Percentiles rank a stretch among this genome's conserved stretches.
These are phyloP conservation scores for Aphelinus atriplicis DNA, from an alignment of 1,140 invertebrate genomes.

Conservation along the genomic window DNA sequence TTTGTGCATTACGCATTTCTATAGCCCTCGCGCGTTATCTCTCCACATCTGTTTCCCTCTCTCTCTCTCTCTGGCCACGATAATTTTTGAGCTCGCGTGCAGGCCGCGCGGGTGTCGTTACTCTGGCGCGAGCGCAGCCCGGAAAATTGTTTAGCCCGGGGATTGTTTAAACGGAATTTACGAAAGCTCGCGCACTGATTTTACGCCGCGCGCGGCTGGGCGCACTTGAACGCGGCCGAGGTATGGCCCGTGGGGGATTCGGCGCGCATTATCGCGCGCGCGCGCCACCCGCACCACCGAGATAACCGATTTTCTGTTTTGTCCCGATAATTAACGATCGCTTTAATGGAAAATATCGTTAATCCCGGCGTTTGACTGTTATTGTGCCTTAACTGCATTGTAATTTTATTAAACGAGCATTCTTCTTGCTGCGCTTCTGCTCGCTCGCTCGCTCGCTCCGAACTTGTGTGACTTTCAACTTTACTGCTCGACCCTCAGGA, in stretches of 20 bases:
- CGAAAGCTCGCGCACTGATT: slow-evolving; percentile 40
- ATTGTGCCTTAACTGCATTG: slow-evolving; percentile 11
- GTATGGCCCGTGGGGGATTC: neutral
- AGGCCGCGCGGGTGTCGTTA: slow-evolving; percentile 35
- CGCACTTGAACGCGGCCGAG: neutral
- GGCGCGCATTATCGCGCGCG: slow-evolving; percentile 26
- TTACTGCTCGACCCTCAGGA: too few species aligned
- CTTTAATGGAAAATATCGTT: slow-evolving; percentile 39
- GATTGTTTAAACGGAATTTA: slow-evolving; percentile 45
- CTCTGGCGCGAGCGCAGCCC: slow-evolving; percentile 28
- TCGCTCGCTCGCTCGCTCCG: neutral
- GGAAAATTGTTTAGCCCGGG: slow-evolving; percentile 42
- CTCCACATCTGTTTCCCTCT: neutral
- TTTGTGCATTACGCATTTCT: neutral
- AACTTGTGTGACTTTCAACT: neutral
- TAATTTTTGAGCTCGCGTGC: neutral
- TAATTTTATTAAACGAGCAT: slow-evolving; percentile 22
- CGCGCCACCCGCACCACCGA: neutral
- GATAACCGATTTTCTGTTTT: slow-evolving; percentile 24
- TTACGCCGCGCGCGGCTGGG: slow-evolving; percentile 17
- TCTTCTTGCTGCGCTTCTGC: neutral
- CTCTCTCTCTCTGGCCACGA: too few species aligned
- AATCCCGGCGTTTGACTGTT: slow-evolving; percentile 10
- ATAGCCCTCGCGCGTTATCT: neutral
- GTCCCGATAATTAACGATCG: slow-evolving; percentile 12